A percentile compares a stretch with the other conserved stretches of the same genome.
Evolutionary conservation across 1,140 invertebrate genomes (phyloP).

Genomic region (Dreissena polymorpha): DNA sequence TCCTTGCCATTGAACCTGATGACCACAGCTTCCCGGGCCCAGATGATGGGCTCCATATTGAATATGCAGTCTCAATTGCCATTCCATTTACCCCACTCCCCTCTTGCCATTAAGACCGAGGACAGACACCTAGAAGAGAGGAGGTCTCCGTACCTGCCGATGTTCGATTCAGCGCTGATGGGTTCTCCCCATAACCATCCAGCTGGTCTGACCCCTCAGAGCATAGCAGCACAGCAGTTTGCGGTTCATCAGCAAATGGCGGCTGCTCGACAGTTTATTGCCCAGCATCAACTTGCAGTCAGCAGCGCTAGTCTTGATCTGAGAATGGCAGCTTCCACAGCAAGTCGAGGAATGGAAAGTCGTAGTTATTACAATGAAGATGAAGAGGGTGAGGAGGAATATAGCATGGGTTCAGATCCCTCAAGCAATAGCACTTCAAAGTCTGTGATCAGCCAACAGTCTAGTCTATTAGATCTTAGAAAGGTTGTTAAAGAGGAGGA

Average conservation of each 20-base stretch:
- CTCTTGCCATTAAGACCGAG: constrained; percentile 49
- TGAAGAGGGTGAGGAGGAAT: constrained; percentile 32
- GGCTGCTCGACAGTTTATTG: constrained; percentile 19
- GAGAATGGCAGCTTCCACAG: not conserved
- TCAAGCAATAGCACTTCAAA: constrained; percentile 56
- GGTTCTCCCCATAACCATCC: constrained; percentile 27
- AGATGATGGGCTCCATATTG: constrained; percentile 40
- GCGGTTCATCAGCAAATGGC: constrained; percentile 47
- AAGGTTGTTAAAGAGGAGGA: constrained; percentile 64
- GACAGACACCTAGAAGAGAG: constrained; percentile 43
- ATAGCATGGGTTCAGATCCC: not conserved
- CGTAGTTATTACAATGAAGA: not conserved
- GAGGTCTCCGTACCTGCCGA: constrained; percentile 43
- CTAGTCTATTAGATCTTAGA: constrained; percentile 69
- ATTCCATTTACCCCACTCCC: constrained; percentile 48
- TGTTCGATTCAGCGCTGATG: constrained; percentile 39
- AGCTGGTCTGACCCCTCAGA: constrained; percentile 18
- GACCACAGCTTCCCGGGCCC: constrained; percentile 48
- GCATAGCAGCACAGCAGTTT: constrained; percentile 36
- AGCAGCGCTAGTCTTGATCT: constrained; percentile 11
- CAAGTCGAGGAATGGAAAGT: not conserved
- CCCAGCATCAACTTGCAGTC: constrained; percentile 35
- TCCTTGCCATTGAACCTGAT: constrained; percentile 52
- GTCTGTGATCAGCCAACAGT: constrained; percentile 71
- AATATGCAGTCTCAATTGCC: constrained; percentile 54